Percentiles rank a stretch among this genome's conserved stretches.
Evolutionary conservation across 2,888 invertebrate species (phyloP).

Genomic region (Stenodera caucasica): DNA sequence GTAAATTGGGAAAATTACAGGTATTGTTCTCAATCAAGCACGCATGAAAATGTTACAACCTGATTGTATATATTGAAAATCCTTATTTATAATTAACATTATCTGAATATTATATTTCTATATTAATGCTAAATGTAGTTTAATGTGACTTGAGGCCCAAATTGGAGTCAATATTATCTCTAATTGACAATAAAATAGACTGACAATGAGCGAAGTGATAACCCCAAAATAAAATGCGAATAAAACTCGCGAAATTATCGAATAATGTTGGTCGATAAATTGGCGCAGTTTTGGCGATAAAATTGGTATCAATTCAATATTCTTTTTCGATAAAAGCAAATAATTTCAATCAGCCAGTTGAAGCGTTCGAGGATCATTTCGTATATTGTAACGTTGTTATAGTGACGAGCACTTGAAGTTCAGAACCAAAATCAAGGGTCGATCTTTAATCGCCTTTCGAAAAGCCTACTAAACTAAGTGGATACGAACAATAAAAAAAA

Average conservation of each 20-base stretch:
- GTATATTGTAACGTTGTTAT: too few species aligned
- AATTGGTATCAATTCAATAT: neutral
- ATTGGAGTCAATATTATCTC: too few species aligned
- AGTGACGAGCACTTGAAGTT: neutral
- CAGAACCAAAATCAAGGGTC: neutral
- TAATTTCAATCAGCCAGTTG: neutral
- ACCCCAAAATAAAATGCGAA: too few species aligned
- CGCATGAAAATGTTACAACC: neutral
- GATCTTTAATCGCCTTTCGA: neutral
- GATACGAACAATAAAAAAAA: too few species aligned
- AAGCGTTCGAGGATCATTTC: neutral
- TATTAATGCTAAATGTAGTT: too few species aligned
- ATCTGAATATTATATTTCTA: too few species aligned
- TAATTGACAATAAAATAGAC: too few species aligned
- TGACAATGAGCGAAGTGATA: too few species aligned
- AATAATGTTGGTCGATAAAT: neutral
- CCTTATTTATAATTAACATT: too few species aligned
- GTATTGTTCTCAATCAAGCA: conserved; percentile 2
- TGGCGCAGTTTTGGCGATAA: neutral
- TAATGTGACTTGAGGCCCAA: too few species aligned
- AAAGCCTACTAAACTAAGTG: too few species aligned
- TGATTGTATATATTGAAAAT: neutral
- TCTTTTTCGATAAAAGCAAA: too few species aligned
- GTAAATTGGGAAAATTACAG: neutral
- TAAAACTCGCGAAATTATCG: neutral